Conservation (phyloP, 2,888 invertebrate species). For the Heliconius erato region DNA sequence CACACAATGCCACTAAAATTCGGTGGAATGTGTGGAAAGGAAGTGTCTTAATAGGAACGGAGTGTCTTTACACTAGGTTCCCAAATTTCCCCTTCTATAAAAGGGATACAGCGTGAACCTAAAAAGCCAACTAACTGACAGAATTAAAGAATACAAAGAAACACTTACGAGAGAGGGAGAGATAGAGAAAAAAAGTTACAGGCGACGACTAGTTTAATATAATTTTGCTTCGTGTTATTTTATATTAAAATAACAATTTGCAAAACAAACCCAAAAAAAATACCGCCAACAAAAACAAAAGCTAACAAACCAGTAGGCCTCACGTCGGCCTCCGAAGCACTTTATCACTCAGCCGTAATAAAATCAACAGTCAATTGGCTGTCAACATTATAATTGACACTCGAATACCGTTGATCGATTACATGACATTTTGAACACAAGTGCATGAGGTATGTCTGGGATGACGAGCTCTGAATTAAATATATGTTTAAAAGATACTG, state of each 20-base stretch:
- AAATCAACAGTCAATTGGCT: constrained; percentile 19
- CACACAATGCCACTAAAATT: neutral
- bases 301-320: neutral
- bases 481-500: neutral
- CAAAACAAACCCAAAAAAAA: neutral
- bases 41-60: neutral
- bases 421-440: constrained; percentile 21
- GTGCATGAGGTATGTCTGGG: neutral
- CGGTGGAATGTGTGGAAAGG: neutral
- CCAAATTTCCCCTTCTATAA: too few species aligned
- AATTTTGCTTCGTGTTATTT: neutral
- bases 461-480: neutral
- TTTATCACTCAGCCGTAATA: constrained; percentile 23
- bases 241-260: neutral
- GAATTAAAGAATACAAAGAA: too few species aligned
- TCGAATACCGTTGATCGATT: constrained; percentile 25
- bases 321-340: constrained; percentile 7
- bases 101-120: too few species aligned
- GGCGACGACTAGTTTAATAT: neutral
- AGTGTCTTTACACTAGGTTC: too few species aligned
- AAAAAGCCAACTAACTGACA: too few species aligned
- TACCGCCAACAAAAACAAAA: neutral
- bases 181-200: neutral
- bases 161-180: too few species aligned
- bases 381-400: constrained; percentile 34